These are phyloP conservation scores for Megathymus violae DNA, from an alignment of 1,140 invertebrate genomes.

Conservation along the genomic window DNA sequence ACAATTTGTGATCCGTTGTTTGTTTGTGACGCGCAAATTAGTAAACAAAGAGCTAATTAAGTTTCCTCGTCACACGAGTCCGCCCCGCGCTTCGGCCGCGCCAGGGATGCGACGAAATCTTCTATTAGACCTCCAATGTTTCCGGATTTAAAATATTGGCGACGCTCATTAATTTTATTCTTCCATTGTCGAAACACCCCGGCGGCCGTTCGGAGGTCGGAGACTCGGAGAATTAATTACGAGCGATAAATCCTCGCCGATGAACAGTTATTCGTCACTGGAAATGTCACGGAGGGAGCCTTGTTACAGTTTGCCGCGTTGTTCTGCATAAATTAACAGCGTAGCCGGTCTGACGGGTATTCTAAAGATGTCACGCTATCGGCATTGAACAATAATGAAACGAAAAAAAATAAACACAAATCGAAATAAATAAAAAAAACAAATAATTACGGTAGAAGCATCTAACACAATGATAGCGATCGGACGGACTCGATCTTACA, in stretches of 20 bases:
- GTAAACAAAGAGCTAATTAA: too few relatives aligned
- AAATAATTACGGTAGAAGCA: too few relatives aligned
- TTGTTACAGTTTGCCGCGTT: conserved; percentile 3
- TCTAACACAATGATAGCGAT: too few relatives aligned
- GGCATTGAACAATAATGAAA: not conserved
- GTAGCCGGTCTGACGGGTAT: conserved; percentile 4
- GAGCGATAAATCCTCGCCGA: not conserved
- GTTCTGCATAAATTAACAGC: conserved; percentile 19
- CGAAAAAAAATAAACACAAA: too few relatives aligned
- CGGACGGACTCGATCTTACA: too few relatives aligned
- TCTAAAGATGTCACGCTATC: conserved; percentile 8
- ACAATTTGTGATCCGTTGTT: too few relatives aligned
- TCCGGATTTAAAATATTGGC: conserved; percentile 1
- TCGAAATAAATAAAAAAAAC: too few relatives aligned
- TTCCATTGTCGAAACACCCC: not conserved
- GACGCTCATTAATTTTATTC: conserved; percentile 1
- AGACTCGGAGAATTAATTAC: not conserved
- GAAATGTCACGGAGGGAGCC: conserved; percentile 25
- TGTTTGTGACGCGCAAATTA: too few relatives aligned
- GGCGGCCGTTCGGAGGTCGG: too few relatives aligned
- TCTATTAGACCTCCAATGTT: not conserved
- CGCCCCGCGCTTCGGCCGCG: too few relatives aligned
- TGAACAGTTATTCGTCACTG: conserved; percentile 12
- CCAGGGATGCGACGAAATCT: not conserved
- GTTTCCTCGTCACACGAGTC: too few relatives aligned